These are phyloP conservation scores for Ophioninae sp. DNA, from an alignment of 2,888 invertebrate genomes.

Conservation along the genomic window DNA sequence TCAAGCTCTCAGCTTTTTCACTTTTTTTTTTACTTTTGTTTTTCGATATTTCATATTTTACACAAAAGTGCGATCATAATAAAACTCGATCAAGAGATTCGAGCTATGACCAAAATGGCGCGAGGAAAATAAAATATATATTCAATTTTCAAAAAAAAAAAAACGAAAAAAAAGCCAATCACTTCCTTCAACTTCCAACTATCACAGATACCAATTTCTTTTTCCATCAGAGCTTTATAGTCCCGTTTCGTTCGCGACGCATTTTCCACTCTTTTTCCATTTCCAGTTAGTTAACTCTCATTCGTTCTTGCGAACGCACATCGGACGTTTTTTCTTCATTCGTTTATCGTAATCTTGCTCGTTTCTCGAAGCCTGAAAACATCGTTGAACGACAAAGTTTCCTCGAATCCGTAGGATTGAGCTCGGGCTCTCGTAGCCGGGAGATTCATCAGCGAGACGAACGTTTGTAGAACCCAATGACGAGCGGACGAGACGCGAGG, in stretches of 20 bases:
- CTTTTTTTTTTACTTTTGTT: no score
- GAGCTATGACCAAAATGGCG: no score
- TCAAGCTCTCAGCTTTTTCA: no score
- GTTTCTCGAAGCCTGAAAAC: constrained; percentile 5
- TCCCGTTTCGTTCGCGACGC: background rate
- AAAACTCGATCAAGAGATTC: no score
- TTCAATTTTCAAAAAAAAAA: background rate
- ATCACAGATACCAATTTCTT: background rate
- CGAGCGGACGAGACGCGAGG: constrained; percentile 13
- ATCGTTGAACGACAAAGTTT: constrained; percentile 33
- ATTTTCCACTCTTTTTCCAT: background rate
- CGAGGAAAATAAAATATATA: background rate
- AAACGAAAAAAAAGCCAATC: background rate
- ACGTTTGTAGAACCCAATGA: constrained; percentile 50
- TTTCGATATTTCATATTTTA: no score
- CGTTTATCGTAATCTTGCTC: background rate
- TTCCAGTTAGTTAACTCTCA: background rate
- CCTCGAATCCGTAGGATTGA: constrained; percentile 8
- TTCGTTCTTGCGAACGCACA: background rate
- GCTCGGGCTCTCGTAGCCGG: background rate
- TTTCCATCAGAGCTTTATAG: background rate
- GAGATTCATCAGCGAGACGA: constrained; percentile 55
- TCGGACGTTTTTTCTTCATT: background rate
- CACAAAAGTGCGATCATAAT: no score
- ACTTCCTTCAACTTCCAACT: background rate